These are phyloP conservation scores for Drosophila virilis DNA, from an alignment of 1,140 invertebrate species.

Conservation along the genomic window DNA sequence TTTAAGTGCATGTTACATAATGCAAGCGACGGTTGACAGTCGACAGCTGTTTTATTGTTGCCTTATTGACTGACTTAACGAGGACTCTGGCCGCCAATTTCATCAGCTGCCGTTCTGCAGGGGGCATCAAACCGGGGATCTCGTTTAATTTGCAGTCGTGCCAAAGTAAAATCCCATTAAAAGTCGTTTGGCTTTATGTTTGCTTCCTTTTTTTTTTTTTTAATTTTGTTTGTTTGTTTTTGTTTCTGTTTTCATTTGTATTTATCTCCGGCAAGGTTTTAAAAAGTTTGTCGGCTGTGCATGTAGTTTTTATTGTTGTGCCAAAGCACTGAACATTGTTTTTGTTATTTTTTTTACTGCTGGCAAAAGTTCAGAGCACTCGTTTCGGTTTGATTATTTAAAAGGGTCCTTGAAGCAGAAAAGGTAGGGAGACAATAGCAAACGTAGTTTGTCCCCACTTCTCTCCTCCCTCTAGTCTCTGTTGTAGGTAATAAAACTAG, in stretches of 20 bases:
- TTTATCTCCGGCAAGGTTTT: slow-evolving; percentile 12
- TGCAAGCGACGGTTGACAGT: slow-evolving; percentile 47
- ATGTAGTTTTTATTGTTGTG: slow-evolving; percentile 39
- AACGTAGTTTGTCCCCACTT: not conserved
- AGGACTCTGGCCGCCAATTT: slow-evolving; percentile 12
- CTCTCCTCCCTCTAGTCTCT: not conserved
- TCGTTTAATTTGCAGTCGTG: slow-evolving; percentile 37
- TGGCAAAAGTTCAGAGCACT: slow-evolving; percentile 36
- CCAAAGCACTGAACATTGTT: slow-evolving; percentile 1
- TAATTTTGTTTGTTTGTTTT: not conserved
- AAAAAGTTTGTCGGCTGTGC: slow-evolving; percentile 27
- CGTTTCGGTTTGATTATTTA: slow-evolving; percentile 39
- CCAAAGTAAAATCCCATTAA: slow-evolving; percentile 36
- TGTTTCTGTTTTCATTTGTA: slow-evolving; percentile 6
- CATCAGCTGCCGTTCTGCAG: slow-evolving; percentile 12
- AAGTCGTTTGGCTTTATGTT: slow-evolving; percentile 21
- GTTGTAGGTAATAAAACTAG: slow-evolving; percentile 25
- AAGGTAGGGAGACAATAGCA: slow-evolving; percentile 23
- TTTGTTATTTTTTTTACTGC: slow-evolving; percentile 4
- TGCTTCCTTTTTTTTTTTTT: slow-evolving; percentile 15
- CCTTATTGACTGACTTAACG: slow-evolving; percentile 36
- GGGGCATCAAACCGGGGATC: not conserved
- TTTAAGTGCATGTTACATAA: slow-evolving; percentile 75
- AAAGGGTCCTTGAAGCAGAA: slow-evolving; percentile 18
- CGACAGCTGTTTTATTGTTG: not conserved